These are phyloP conservation scores for Nysson spinosus DNA, from an alignment of 2,888 invertebrate species.

Conservation along the genomic window DNA sequence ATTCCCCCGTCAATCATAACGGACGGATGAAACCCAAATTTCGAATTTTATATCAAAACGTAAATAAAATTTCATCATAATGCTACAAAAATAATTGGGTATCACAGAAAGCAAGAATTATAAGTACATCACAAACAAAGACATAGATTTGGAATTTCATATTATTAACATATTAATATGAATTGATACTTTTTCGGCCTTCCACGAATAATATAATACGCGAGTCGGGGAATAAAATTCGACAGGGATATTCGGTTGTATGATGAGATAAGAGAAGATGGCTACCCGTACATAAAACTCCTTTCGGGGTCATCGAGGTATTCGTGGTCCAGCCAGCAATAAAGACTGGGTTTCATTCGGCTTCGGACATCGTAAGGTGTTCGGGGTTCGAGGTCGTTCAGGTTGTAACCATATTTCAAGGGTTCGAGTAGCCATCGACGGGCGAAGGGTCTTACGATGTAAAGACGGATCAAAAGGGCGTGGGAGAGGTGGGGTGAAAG, in stretches of 20 bases:
- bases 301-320: conserved; percentile 14
- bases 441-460: conserved; percentile 19
- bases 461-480: conserved; percentile 4
- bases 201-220: too few relatives aligned
- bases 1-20: too few relatives aligned
- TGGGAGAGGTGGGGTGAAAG: too few relatives aligned
- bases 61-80: too few relatives aligned
- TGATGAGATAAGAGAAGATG: not conserved
- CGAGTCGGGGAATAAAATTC: not conserved
- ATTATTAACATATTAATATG: too few relatives aligned
- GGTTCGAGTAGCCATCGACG: conserved; percentile 44
- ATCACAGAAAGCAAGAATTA: too few relatives aligned
- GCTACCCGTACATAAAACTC: conserved; percentile 27
- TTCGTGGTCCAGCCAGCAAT: conserved; percentile 23
- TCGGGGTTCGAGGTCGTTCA: conserved; percentile 34
- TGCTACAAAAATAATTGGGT: too few relatives aligned
- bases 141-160: too few relatives aligned
- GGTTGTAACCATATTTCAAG: conserved; percentile 55
- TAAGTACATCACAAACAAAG: too few relatives aligned
- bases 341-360: conserved; percentile 54
- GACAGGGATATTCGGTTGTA: not conserved
- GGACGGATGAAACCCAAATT: too few relatives aligned
- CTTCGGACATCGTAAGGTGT: conserved; percentile 46
- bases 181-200: too few relatives aligned
- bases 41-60: too few relatives aligned